Evolutionary conservation across 2,888 invertebrate species (phyloP).

Genomic region (Pseudococcus jackbeardsleyi): DNA sequence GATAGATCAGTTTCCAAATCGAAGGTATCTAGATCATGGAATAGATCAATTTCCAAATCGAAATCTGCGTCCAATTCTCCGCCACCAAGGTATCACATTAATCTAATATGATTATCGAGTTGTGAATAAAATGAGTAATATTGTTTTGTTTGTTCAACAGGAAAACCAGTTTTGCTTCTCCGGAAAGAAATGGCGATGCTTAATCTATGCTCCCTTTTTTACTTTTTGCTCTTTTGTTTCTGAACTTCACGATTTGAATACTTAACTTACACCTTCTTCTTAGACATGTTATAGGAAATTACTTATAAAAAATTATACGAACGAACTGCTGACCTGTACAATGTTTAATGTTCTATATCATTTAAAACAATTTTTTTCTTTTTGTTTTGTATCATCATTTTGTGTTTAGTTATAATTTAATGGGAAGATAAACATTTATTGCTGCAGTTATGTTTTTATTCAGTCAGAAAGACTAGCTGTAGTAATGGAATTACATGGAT

Average conservation of each 20-base stretch:
- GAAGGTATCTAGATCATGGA: slow-evolving; percentile 49
- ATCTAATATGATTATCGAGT: background rate
- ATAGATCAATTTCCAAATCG: slow-evolving; percentile 5
- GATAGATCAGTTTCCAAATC: too few species aligned
- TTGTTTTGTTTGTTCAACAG: background rate
- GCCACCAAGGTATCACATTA: background rate
- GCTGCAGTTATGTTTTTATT: background rate
- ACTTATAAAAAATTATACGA: background rate
- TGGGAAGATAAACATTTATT: background rate
- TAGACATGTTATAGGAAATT: slow-evolving; percentile 16
- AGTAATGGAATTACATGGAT: slow-evolving; percentile 87
- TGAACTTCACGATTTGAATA: background rate
- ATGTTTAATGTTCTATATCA: slow-evolving; percentile 13
- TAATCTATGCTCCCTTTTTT: slow-evolving; percentile 11
- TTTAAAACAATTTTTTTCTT: background rate
- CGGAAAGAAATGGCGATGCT: slow-evolving; percentile 52
- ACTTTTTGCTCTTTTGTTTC: background rate
- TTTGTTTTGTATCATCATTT: slow-evolving; percentile 44
- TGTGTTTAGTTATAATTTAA: background rate
- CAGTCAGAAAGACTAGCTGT: slow-evolving; percentile 73
- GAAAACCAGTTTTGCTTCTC: slow-evolving; percentile 9
- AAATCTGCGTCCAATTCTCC: slow-evolving; percentile 29
- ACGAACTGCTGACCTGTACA: slow-evolving; percentile 10
- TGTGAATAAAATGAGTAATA: background rate
- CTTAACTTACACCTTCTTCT: slow-evolving; percentile 40